Percentiles rank a stretch among this genome's conserved stretches.
Evolutionary conservation across 30 jellyfish, hydroid and myxozoan genomes (phyloP).

Genomic region (Rhopilema esculentum): DNA sequence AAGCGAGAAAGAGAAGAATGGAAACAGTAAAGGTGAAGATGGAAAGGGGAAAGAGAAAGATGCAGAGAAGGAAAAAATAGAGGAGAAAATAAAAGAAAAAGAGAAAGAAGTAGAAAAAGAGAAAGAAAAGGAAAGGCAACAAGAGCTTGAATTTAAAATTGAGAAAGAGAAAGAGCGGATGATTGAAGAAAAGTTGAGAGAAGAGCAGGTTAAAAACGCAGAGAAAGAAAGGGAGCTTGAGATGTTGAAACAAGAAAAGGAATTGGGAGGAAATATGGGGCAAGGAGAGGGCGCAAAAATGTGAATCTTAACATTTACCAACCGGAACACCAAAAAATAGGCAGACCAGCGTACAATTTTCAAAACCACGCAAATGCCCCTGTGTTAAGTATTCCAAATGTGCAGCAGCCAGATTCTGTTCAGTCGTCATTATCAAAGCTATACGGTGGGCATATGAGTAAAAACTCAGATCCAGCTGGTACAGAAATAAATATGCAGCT

Average conservation of each 20-base stretch:
- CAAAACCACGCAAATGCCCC: conserved; percentile 1
- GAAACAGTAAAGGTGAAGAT: not conserved
- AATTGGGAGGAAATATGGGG: not conserved
- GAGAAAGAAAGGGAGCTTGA: conserved; percentile 18
- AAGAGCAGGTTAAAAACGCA: not conserved
- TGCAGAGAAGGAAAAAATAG: conserved; percentile 6
- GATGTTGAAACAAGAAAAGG: not conserved
- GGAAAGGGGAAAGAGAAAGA: not conserved
- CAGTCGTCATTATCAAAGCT: conserved; percentile 32
- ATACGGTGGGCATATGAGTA: conserved; percentile 15
- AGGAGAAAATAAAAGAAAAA: conserved; percentile 19
- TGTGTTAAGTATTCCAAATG: conserved; percentile 22
- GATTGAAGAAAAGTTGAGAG: conserved; percentile 2
- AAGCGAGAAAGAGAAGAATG: not conserved
- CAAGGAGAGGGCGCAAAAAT: conserved; percentile 5
- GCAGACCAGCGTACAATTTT: not conserved
- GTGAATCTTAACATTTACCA: conserved; percentile 54
- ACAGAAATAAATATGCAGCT: conserved; percentile 28
- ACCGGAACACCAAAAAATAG: conserved; percentile 11
- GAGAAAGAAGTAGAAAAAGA: conserved; percentile 11
- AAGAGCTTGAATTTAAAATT: conserved; percentile 6
- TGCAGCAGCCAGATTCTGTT: conserved; percentile 3
- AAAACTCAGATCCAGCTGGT: conserved; percentile 19
- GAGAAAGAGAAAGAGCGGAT: conserved; percentile 12
- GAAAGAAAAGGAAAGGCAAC: conserved; percentile 20